Percentiles rank a stretch among this genome's conserved stretches.
These are phyloP conservation scores for Agrotis ipsilon DNA, from an alignment of 2,888 invertebrate species.

Conservation along the genomic window DNA sequence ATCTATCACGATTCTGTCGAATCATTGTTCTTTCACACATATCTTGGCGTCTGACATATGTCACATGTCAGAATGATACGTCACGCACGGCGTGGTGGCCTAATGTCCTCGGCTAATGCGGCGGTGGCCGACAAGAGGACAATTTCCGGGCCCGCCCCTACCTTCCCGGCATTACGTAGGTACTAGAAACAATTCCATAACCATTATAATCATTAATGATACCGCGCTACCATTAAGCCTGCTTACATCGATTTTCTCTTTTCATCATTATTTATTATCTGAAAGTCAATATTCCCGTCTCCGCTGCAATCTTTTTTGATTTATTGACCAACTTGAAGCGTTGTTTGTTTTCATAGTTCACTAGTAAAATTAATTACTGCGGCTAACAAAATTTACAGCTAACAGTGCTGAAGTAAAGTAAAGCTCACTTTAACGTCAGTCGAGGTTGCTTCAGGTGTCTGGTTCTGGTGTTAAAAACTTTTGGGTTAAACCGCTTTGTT, in stretches of 20 bases:
- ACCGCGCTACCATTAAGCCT: slow-evolving; percentile 74
- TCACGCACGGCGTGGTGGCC: slow-evolving; percentile 79
- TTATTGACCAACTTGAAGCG: slow-evolving; percentile 65
- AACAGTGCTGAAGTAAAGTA: slow-evolving; percentile 35
- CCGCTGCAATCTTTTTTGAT: slow-evolving; percentile 57
- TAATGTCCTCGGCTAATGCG: slow-evolving; percentile 88
- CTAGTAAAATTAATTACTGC: slow-evolving; percentile 63
- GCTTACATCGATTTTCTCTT: slow-evolving; percentile 77
- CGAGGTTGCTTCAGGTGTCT: slow-evolving; percentile 56
- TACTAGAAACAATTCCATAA: slow-evolving; percentile 86
- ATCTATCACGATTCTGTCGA: slow-evolving; percentile 72
- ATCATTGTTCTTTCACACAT: slow-evolving; percentile 75
- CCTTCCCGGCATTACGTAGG: slow-evolving; percentile 85
- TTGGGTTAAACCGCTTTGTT: slow-evolving; percentile 72
- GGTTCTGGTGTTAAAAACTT: slow-evolving; percentile 55
- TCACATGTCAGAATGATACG: slow-evolving; percentile 83
- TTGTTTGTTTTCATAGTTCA: slow-evolving; percentile 64
- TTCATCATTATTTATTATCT: slow-evolving; percentile 74
- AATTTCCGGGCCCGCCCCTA: slow-evolving; percentile 88
- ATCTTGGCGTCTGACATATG: slow-evolving; percentile 75
- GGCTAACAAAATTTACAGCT: slow-evolving; percentile 47
- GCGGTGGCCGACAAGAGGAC: slow-evolving; percentile 86
- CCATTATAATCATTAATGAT: slow-evolving; percentile 87
- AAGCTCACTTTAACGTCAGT: slow-evolving; percentile 38
- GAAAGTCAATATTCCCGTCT: slow-evolving; percentile 64